Evolutionary conservation across 2,797 vertebrate species (phyloP).

Genomic region (Cottoperca gobio): DNA sequence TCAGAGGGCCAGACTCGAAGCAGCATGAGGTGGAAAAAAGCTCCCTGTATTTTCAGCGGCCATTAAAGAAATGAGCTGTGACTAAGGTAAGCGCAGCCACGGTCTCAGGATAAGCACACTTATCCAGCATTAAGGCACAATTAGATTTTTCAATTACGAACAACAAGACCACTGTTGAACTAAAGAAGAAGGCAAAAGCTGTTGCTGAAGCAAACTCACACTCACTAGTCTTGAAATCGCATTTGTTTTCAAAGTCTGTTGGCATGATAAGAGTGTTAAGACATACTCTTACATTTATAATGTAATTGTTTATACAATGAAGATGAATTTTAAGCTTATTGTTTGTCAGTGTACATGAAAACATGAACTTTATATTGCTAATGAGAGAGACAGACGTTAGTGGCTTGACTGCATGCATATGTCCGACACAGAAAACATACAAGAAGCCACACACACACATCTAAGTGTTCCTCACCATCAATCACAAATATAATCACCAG

Average conservation of each 20-base stretch:
- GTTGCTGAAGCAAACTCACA: neutral
- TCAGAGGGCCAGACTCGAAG: slow-evolving; percentile 58
- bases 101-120: slow-evolving; percentile 54
- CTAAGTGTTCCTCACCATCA: neutral
- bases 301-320: neutral
- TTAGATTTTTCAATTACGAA: slow-evolving; percentile 63
- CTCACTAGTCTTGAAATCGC: slow-evolving; percentile 20
- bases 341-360: neutral
- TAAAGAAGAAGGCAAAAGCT: slow-evolving; percentile 33
- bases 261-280: neutral
- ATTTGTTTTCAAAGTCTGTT: slow-evolving; percentile 27
- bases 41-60: slow-evolving; percentile 61
- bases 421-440: neutral
- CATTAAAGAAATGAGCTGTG: slow-evolving; percentile 79
- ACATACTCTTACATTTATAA: slow-evolving; percentile 12
- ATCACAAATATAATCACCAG: neutral
- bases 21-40: slow-evolving; percentile 75
- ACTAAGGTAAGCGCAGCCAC: slow-evolving; percentile 35
- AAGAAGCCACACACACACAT: slow-evolving; percentile 5
- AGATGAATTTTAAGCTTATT: neutral
- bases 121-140: slow-evolving; percentile 58
- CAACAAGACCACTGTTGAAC: slow-evolving; percentile 38
- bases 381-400: neutral
- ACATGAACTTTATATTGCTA: neutral
- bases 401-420: neutral